phyloP scores from a whole-genome alignment of 2,888 invertebrate species.

The Unio delphinus region DNA sequence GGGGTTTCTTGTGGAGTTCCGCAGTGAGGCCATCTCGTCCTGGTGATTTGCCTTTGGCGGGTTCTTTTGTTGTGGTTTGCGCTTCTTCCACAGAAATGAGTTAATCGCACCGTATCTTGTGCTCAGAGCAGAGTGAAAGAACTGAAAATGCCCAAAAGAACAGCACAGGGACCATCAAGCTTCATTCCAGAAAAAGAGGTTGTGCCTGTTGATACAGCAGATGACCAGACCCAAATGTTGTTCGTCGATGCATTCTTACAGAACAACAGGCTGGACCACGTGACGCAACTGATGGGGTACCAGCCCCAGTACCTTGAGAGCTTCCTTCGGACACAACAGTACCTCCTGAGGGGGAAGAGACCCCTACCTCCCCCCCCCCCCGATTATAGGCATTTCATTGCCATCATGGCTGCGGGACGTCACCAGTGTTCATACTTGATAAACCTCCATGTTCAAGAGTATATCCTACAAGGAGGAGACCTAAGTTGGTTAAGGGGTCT shows the following conservation, averaged over 20 bases:
- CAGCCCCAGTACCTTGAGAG: constrained; percentile 87
- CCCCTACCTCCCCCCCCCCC: constrained; percentile 87
- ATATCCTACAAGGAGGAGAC: constrained; percentile 84
- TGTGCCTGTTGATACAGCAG: too few relatives aligned
- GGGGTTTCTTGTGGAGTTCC: too few relatives aligned
- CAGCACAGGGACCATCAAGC: constrained; percentile 15
- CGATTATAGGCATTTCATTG: constrained; percentile 86
- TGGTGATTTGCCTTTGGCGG: too few relatives aligned
- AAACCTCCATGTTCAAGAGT: constrained; percentile 85
- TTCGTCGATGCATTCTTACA: constrained; percentile 74
- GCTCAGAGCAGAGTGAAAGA: constrained; percentile 24
- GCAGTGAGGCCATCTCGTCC: too few relatives aligned
- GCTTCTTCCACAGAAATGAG: too few relatives aligned
- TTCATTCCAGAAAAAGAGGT: constrained; percentile 49
- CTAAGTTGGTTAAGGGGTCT: constrained; percentile 85
- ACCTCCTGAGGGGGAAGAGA: constrained; percentile 86
- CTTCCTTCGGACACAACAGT: constrained; percentile 85
- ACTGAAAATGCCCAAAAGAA: constrained; percentile 25
- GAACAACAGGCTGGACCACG: constrained; percentile 79
- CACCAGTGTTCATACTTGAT: constrained; percentile 89
- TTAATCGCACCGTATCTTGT: too few relatives aligned
- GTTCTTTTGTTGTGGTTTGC: too few relatives aligned
- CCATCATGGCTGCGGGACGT: constrained; percentile 89
- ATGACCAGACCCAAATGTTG: constrained; percentile 72
- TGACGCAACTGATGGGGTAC: constrained; percentile 85